Evolutionary conservation across 2,113 vertebrate genomes (phyloP), one percentile per base, ranked within the genome.

Genomic region (Turdus rufiventris): DNA sequence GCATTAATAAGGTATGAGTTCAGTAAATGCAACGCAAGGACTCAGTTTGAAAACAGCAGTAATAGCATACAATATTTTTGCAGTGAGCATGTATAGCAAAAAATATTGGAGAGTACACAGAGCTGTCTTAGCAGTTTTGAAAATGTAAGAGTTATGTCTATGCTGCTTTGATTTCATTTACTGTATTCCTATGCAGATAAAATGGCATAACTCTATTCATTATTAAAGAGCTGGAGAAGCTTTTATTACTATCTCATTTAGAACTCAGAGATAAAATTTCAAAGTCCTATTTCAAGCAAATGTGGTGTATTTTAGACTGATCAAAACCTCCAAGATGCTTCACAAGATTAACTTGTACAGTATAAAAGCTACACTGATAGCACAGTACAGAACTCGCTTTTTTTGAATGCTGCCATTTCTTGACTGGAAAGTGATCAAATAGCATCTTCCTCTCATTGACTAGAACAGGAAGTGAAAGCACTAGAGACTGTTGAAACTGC

Each of bases 251-350:
- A 9, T 19, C 63, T 91, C 93, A 73, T 89, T 96, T 97, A 95
- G 81, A 94, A 95, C 66, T 83, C 88, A 88, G 43, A 94, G 89
- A 90, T 83, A 94, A 93, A 70, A 94, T 92, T 94, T 95, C 93
- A 90, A 95, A 96, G 94, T 67, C 54, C 71, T 83, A 62, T 95
- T 96, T 96, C 91, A 95, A 85, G 60, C 9, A 93, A 91, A 93
- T 88, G 40, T 67, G 6, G 67, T 93, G 36, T 93, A 79, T 93
- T 95, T 96, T 93, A 94, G 42, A 67, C 78, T 93, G 91, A 96
- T 97, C 89, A 94, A 93, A 95, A 94, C 50, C 42, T 79, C 62
- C 0, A 11, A 85, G 87, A 83, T 83, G 25, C 67, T 94, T 94
- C 94, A 85, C 36, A 71, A 77, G 91, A 54, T 92, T 81, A 86